These are phyloP conservation scores for Eutolmus rufibarbis DNA, from an alignment of 2,888 invertebrate species.

Conservation along the genomic window DNA sequence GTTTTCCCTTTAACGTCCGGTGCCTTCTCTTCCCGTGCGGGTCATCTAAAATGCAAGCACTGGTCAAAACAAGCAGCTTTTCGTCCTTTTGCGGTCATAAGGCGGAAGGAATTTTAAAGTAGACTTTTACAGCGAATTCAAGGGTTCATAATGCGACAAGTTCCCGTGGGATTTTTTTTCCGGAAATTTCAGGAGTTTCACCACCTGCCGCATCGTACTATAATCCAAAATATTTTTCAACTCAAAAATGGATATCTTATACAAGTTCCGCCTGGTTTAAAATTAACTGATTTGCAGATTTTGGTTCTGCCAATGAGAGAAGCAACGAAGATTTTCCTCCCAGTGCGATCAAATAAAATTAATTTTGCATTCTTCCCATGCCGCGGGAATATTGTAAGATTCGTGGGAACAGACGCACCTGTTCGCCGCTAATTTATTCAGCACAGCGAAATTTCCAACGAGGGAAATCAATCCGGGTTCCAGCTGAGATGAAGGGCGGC, in stretches of 20 bases:
- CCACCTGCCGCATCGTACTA: background rate
- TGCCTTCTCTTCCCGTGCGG: background rate
- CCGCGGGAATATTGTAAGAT: conserved; percentile 10
- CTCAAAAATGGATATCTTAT: background rate
- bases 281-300: background rate
- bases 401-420: conserved; percentile 19
- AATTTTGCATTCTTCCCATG: conserved; percentile 20
- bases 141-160: background rate
- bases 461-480: conserved; percentile 28
- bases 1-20: background rate
- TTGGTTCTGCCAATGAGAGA: background rate
- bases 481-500: background rate
- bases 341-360: background rate
- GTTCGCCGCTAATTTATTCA: conserved; percentile 17
- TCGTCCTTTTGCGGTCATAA: conserved; percentile 1
- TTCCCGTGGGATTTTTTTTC: background rate
- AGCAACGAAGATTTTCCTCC: background rate
- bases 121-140: background rate
- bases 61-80: background rate
- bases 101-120: background rate
- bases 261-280: background rate
- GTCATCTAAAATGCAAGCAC: background rate
- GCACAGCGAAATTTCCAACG: conserved; percentile 1
- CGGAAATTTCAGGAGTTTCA: background rate
- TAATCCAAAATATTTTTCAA: background rate